phyloP scores from a whole-genome alignment of 2,113 vertebrate genomes.

The Clarias magur region DNA sequence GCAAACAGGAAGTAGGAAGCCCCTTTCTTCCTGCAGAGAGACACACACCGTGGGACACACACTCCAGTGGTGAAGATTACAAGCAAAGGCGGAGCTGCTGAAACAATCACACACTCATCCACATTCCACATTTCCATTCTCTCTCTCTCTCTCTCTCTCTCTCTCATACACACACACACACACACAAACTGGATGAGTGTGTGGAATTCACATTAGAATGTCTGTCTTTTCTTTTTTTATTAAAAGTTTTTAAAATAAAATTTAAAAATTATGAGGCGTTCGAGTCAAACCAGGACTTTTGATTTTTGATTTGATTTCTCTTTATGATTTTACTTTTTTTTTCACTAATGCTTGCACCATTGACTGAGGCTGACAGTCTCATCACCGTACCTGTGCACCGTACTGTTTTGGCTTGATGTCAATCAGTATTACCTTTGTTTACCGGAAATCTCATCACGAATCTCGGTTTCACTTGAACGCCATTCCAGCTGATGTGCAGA shows the following conservation, averaged over 20 bases:
- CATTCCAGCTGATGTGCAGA: background rate
- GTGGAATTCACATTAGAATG: slow-evolving; percentile 5
- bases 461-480: too few species aligned
- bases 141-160: background rate
- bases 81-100: background rate
- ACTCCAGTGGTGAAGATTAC: slow-evolving; percentile 43
- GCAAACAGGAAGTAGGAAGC: slow-evolving; percentile 67
- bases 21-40: slow-evolving; percentile 60
- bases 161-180: slow-evolving; percentile 26
- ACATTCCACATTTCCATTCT: background rate
- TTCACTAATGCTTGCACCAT: too few species aligned
- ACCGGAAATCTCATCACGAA: too few species aligned
- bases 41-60: slow-evolving; percentile 46
- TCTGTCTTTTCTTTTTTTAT: background rate
- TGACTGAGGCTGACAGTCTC: too few species aligned
- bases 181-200: background rate
- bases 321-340: too few species aligned
- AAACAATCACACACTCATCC: slow-evolving; percentile 21
- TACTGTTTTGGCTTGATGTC: too few species aligned
- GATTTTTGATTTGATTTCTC: too few species aligned
- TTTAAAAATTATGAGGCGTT: too few species aligned
- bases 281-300: too few species aligned
- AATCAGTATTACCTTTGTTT: too few species aligned
- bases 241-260: too few species aligned
- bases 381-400: too few species aligned